Evolutionary conservation across 2,888 invertebrate genomes (phyloP), one percentile per base, ranked within the genome.

Genomic region (Drosophila leonis): DNA sequence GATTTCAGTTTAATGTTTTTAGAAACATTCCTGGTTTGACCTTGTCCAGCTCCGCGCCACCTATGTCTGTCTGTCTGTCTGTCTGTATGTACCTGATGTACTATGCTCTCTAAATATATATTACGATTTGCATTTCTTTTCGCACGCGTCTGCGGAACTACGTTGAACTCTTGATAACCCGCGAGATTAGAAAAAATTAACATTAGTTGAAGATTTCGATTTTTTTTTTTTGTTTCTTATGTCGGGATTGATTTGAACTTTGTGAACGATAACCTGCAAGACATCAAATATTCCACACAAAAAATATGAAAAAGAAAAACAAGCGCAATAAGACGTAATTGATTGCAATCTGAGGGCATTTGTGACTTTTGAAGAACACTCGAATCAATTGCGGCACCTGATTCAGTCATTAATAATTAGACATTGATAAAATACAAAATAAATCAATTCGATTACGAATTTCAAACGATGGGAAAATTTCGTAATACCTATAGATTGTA

Each of bases 151-250:
- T 72, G 24, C 44, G 15, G 67, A 75, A 71, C 74, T 66, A 13
- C 29, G 72, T 20, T 72, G 48, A 49, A 49, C 48, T 31, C 48
- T 18, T 31, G 85, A 85, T 85, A 85, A 90, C 90, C 85, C 75
- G 57, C 8, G 49, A 78, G 82, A 84, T 84, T 78, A 89, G 62
- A 67, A 60, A 65, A 75, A 65, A 75, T 85, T 65, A 72, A 73
- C 69, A 88, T 82, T 78, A 82, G 68, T 72, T 68, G 60, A 69
- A 65, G 65, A 44, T 74, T 72, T 56, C 65, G 61, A n/a, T 49
- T 46, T 31, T 20, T 27, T 46, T 54, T 68, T 73, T 18, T 46
- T 29, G 24, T 24, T 29, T 55, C 3, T 48, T 44, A 57, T 52
- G 65, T 46, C 59, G 42, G 54, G 49, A 60, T 42, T 48, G 59